A percentile compares a stretch with the other conserved stretches of the same genome.
These are phyloP conservation scores for Lasioglossum malachurum DNA, from an alignment of 2,888 invertebrate genomes.

Conservation along the genomic window DNA sequence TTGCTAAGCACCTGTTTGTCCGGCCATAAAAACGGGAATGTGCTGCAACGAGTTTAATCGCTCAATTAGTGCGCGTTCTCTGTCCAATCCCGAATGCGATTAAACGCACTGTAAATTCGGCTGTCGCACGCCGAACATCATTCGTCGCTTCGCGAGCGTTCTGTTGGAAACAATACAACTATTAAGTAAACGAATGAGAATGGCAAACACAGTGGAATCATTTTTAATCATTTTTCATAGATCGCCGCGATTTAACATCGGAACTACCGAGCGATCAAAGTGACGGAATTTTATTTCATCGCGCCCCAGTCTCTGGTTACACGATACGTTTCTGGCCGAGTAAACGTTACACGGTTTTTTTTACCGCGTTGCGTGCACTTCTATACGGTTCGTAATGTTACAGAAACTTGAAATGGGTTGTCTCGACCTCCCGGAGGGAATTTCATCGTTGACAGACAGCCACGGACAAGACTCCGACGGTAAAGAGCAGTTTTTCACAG, in stretches of 20 bases:
- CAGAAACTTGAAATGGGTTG: not conserved
- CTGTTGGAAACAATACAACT: not conserved
- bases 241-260: not conserved
- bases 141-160: not conserved
- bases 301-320: not conserved
- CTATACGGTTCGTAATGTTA: not conserved
- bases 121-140: not conserved
- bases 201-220: not conserved
- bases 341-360: not conserved
- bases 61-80: not conserved
- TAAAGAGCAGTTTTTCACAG: not conserved
- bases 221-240: not conserved
- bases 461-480: not conserved
- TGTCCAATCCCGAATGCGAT: not conserved
- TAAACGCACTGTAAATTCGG: not conserved
- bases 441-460: not conserved
- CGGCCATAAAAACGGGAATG: not conserved
- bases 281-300: not conserved
- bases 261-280: not conserved
- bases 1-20: not conserved
- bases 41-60: not conserved
- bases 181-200: not conserved
- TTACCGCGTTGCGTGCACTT: not conserved
- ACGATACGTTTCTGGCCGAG: not conserved
- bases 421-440: no score